phyloP scores from a whole-genome alignment of 2,888 invertebrate genomes.

The Ormyrus nitidulus region DNA sequence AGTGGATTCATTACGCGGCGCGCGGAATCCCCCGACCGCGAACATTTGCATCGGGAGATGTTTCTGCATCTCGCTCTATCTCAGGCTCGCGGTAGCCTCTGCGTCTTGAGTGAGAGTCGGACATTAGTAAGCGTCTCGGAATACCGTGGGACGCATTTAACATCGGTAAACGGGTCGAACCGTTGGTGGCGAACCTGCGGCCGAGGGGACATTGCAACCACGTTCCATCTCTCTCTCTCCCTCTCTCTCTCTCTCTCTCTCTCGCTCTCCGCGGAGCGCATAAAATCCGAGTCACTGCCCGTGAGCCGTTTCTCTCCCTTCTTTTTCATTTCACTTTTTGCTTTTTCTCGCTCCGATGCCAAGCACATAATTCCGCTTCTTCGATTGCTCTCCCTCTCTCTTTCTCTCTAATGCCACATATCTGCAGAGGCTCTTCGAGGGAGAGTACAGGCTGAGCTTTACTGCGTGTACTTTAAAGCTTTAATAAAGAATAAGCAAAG shows the following conservation, averaged over 20 bases:
- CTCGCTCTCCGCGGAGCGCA: constrained; percentile 35
- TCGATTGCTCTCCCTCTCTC: neutral
- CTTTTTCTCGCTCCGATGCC: neutral
- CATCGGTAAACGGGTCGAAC: constrained; percentile 71
- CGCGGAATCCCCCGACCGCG: constrained; percentile 65
- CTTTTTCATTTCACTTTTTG: constrained; percentile 28
- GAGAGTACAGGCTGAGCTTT: constrained; percentile 1
- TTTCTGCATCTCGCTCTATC: constrained; percentile 50
- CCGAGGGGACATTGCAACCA: constrained; percentile 9
- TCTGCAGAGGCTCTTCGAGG: neutral
- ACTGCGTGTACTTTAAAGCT: too few species aligned
- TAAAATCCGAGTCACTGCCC: constrained; percentile 63
- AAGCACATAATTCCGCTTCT: constrained; percentile 35
- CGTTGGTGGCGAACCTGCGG: constrained; percentile 58
- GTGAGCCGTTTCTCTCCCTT: constrained; percentile 54
- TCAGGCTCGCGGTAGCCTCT: neutral
- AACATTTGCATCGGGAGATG: constrained; percentile 64
- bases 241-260: neutral
- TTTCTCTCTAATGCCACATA: constrained; percentile 10
- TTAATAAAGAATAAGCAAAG: too few species aligned
- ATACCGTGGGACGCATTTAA: constrained; percentile 73
- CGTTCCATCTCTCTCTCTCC: too few species aligned
- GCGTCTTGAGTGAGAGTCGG: constrained; percentile 59
- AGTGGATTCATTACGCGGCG: constrained; percentile 72
- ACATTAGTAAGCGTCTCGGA: constrained; percentile 73